Conservation (phyloP, 2,113 vertebrate species). For the Syngnathoides biaculeatus region DNA sequence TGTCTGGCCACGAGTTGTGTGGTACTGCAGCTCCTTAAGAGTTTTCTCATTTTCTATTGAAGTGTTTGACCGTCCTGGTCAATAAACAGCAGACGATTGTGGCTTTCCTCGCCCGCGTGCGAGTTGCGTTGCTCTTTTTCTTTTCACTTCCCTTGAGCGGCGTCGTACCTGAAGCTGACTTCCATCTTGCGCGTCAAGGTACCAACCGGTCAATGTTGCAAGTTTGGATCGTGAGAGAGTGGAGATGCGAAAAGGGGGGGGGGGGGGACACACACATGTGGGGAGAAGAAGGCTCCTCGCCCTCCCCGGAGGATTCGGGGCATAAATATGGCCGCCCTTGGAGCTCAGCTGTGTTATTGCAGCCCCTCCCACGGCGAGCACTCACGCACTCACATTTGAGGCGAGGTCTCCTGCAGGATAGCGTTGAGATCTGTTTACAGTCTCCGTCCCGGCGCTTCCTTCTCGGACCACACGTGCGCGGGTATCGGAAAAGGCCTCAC, state of each 20-base stretch:
- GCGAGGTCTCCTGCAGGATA: constrained; percentile 62
- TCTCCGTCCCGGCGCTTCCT: constrained; percentile 66
- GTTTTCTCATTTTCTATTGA: neutral
- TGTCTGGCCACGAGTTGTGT: neutral
- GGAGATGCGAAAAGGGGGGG: constrained; percentile 23
- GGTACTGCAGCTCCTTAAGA: neutral
- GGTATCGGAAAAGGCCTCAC: constrained; percentile 36
- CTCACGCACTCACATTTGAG: constrained; percentile 24
- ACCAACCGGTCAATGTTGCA: neutral
- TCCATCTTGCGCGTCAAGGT: constrained; percentile 2
- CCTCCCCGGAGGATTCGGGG: constrained; percentile 38
- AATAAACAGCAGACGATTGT: neutral
- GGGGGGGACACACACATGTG: constrained; percentile 47
- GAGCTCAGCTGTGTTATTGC: constrained; percentile 67
- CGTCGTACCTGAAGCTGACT: neutral
- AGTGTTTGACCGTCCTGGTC: neutral
- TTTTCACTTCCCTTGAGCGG: neutral
- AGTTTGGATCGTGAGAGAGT: constrained; percentile 7
- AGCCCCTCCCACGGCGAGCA: constrained; percentile 53
- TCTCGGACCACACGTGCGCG: constrained; percentile 63
- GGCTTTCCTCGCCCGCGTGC: neutral
- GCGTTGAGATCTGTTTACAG: constrained; percentile 68
- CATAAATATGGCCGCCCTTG: constrained; percentile 55
- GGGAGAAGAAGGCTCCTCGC: constrained; percentile 38
- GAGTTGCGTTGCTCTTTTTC: neutral